phyloP scores from a whole-genome alignment of 1,140 invertebrate species.

The Aphidius ervi region DNA sequence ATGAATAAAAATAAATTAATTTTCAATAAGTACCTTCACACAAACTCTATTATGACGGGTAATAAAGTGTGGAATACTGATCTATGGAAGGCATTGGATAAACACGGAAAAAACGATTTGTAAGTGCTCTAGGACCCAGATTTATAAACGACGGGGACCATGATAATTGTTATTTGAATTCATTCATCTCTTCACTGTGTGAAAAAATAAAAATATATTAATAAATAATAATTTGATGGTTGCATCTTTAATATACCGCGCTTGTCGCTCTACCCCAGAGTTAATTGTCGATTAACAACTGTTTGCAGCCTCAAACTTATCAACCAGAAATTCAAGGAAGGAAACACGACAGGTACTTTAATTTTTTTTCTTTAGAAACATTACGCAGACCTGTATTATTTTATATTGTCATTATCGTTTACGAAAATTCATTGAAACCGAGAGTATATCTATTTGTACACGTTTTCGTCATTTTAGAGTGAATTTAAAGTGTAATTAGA shows the following conservation, averaged over 20 bases:
- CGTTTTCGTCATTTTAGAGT: no score
- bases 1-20: no score
- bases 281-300: constrained; percentile 51
- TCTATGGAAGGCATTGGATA: constrained; percentile 66
- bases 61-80: constrained; percentile 52
- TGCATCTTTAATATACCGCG: constrained; percentile 29
- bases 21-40: no score
- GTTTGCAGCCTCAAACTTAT: constrained; percentile 53
- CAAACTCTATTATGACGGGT: constrained; percentile 41
- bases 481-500: no score
- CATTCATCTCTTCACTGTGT: constrained; percentile 31
- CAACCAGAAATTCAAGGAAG: constrained; percentile 52
- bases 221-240: constrained; percentile 32
- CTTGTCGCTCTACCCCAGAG: constrained; percentile 39
- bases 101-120: constrained; percentile 62
- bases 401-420: no score
- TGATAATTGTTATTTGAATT: constrained; percentile 31
- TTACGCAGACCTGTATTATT: no score
- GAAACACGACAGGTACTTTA: constrained; percentile 44
- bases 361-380: constrained; percentile 1
- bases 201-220: constrained; percentile 23
- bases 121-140: constrained; percentile 51
- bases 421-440: no score
- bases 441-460: no score
- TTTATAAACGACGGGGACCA: constrained; percentile 32